These are phyloP conservation scores for Anaspis maculata DNA, from an alignment of 2,888 invertebrate species.

Conservation along the genomic window DNA sequence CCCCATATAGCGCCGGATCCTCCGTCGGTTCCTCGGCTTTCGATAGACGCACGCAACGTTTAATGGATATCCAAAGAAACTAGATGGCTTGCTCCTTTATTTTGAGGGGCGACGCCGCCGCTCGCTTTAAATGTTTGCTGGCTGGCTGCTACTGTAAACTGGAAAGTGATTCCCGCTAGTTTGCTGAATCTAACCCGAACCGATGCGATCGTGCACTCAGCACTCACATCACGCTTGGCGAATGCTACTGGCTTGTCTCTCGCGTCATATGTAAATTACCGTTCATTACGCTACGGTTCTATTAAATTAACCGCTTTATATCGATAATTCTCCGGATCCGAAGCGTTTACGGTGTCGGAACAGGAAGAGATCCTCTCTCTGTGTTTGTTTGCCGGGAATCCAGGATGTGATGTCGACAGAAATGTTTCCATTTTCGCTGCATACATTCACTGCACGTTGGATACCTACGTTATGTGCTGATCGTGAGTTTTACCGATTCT, in stretches of 20 bases:
- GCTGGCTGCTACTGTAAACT: too few relatives aligned
- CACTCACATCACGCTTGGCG: slow-evolving; percentile 13
- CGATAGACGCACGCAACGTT: slow-evolving; percentile 20
- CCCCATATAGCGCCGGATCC: too few relatives aligned
- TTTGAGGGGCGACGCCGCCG: slow-evolving; percentile 4
- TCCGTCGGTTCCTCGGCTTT: slow-evolving; percentile 10
- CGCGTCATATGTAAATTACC: slow-evolving; percentile 17
- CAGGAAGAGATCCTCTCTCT: slow-evolving; percentile 10
- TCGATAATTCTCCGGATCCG: slow-evolving; percentile 13
- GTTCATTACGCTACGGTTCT: slow-evolving; percentile 14
- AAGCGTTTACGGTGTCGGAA: slow-evolving; percentile 10
- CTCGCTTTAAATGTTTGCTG: slow-evolving; percentile 14
- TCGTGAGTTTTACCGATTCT: too few relatives aligned
- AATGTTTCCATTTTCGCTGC: slow-evolving; percentile 8
- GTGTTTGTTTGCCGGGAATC: too few relatives aligned
- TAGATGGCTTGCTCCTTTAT: slow-evolving; percentile 19
- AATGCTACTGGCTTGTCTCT: slow-evolving; percentile 12
- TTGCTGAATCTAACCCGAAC: too few relatives aligned
- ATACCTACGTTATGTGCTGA: too few relatives aligned
- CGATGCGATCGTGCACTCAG: slow-evolving; percentile 13
- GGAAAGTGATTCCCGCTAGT: too few relatives aligned
- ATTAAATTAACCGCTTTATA: slow-evolving; percentile 16
- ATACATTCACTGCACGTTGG: too few relatives aligned
- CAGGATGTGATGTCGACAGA: slow-evolving; percentile 6
- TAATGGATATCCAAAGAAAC: slow-evolving; percentile 26